Base-by-base conservation (phyloP, 2,113 vertebrate species). In the Nothoprocta pentlandii region DNA sequence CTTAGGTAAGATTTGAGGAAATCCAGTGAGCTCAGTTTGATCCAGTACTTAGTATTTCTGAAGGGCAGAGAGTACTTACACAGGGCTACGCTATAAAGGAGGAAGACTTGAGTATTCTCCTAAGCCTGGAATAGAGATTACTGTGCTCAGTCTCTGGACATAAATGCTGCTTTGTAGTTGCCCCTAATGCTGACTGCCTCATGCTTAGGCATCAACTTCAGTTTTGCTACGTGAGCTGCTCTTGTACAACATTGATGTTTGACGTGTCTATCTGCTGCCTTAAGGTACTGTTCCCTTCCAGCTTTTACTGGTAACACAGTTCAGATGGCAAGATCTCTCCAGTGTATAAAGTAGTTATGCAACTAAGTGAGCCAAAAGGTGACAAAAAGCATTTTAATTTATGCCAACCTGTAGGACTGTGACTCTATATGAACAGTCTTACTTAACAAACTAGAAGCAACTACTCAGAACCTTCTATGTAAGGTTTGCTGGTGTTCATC, bases 31-130 rank as follows among this genome's bases (percentile, higher is more conserved):
- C 15, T 42, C n/a, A 41, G 5, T 34, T 79, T 47, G 32, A 44
- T 56, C 62, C 0, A 4, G 30, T 79, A 34, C 28, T 66, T 71
- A 15, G 26, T 49, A n/a, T 81, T 84, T 84, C 46, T 90, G 14
- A 70, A 63, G 30, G 54, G 69, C 16, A 69, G 51, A 28, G 20
- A 20, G 36, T 82, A 49, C 19, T 49, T 49, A 49, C 49, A 3
- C 49, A 49, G 21, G 49, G 21, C 49, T 49, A 22, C 49, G 11
- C 21, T 23, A 22, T 49, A 20, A 9, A 10, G 22, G 49, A 49
- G 49, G 14, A 71, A 59, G 49, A 28, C 47, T 47, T 0, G 0
- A 9, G 9, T 64, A 14, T 56, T 56, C 39, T 86, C 16, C 12
- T 81, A 56, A 78, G 51, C 17, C 12, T 66, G 6, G 12, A 34